These are phyloP conservation scores for Drosophila tripunctata DNA, from an alignment of 2,888 invertebrate genomes.

Conservation along the genomic window DNA sequence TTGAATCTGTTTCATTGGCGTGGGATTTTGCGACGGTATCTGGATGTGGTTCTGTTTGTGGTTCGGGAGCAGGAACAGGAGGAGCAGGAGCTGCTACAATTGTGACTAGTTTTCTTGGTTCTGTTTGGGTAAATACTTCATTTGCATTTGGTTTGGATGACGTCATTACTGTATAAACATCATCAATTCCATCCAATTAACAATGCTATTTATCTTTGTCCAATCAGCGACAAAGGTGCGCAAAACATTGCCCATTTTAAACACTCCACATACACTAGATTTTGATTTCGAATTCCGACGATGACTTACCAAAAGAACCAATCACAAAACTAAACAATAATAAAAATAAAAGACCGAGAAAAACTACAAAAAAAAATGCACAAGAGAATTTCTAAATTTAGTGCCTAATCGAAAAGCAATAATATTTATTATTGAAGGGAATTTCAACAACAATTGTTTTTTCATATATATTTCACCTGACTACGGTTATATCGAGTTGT, in stretches of 20 bases:
- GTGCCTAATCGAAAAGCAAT: not conserved
- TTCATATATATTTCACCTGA: too few relatives aligned
- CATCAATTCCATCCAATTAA: not conserved
- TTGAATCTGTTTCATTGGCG: too few relatives aligned
- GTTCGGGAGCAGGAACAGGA: too few relatives aligned
- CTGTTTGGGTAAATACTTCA: too few relatives aligned
- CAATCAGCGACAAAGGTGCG: slow-evolving; percentile 29
- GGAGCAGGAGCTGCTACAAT: too few relatives aligned
- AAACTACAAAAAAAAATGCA: not conserved
- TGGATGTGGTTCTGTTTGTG: not conserved
- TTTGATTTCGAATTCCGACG: slow-evolving; percentile 10
- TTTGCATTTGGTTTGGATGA: not conserved
- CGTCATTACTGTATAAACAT: slow-evolving; percentile 37
- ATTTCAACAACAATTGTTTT: slow-evolving; percentile 5
- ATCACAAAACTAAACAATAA: slow-evolving; percentile 5
- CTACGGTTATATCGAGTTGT: too few relatives aligned
- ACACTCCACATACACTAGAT: slow-evolving; percentile 12
- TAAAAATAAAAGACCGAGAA: not conserved
- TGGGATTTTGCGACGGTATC: too few relatives aligned
- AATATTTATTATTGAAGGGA: slow-evolving; percentile 18
- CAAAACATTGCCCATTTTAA: slow-evolving; percentile 57
- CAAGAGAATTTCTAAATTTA: not conserved
- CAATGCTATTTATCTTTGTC: slow-evolving; percentile 37
- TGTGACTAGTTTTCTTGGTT: too few relatives aligned
- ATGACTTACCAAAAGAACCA: not conserved